Percentiles rank a stretch among this genome's conserved stretches.
These are phyloP conservation scores for Callipepla californica DNA, from an alignment of 2,113 vertebrate species.

Conservation along the genomic window DNA sequence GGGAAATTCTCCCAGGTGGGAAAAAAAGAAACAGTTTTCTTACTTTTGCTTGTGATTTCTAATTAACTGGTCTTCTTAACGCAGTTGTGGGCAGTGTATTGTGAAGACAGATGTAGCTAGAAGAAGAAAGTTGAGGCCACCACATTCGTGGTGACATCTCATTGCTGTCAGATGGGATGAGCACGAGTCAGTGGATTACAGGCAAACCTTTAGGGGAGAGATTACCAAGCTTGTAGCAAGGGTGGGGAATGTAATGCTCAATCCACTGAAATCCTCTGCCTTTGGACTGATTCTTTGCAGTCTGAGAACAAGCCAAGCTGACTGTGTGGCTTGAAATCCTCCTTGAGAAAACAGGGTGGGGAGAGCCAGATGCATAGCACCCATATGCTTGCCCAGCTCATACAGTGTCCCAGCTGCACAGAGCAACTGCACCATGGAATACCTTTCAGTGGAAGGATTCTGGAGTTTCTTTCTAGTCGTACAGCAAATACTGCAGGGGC, in stretches of 20 bases:
- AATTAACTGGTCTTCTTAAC: neutral
- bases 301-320: neutral
- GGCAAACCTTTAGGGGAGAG: neutral
- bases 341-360: neutral
- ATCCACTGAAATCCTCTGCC: neutral
- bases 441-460: neutral
- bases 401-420: neutral
- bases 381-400: rapidly evolving
- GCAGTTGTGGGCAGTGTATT: neutral
- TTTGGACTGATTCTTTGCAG: neutral
- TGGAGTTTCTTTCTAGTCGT: neutral
- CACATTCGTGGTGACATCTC: rapidly evolving
- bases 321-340: neutral
- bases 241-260: neutral
- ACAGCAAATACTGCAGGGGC: slow-evolving; percentile 3
- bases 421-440: neutral
- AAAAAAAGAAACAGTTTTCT: neutral
- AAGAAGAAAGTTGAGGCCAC: neutral
- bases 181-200: rapidly evolving
- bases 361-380: rapidly evolving
- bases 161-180: neutral
- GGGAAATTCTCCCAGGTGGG: neutral
- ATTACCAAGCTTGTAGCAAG: neutral
- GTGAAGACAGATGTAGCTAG: neutral
- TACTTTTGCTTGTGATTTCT: neutral